These are phyloP conservation scores for Euura lappo DNA, from an alignment of 1,140 invertebrate species.

Conservation along the genomic window DNA sequence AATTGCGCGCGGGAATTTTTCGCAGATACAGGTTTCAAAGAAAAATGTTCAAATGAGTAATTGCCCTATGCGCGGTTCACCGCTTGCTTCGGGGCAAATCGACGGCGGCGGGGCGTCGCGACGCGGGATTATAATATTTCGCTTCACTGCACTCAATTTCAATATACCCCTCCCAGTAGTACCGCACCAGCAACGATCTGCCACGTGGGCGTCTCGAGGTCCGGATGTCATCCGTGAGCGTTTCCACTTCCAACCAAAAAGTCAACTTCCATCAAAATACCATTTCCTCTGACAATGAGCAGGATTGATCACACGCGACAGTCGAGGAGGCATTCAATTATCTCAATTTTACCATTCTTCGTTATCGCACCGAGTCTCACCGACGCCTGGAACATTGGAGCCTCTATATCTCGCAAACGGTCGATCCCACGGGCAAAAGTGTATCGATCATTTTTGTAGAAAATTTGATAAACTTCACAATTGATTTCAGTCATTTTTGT, in stretches of 20 bases:
- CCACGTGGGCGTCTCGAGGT: background rate
- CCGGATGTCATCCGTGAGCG: background rate
- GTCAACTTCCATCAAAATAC: too few relatives aligned
- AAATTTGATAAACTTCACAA: too few relatives aligned
- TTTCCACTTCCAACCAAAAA: constrained; percentile 14
- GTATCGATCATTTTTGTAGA: too few relatives aligned
- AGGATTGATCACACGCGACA: too few relatives aligned
- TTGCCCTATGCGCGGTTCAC: background rate
- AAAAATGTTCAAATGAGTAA: background rate
- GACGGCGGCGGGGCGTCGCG: background rate
- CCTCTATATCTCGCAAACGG: too few relatives aligned
- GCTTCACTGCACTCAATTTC: constrained; percentile 54
- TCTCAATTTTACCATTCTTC: too few relatives aligned
- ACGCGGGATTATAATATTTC: constrained; percentile 55
- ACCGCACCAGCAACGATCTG: background rate
- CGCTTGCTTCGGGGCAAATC: background rate
- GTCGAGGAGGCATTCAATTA: too few relatives aligned
- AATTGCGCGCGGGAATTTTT: background rate
- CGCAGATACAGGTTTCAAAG: background rate
- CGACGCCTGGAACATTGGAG: too few relatives aligned
- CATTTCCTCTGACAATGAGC: too few relatives aligned
- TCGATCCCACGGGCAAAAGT: too few relatives aligned
- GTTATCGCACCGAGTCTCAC: too few relatives aligned
- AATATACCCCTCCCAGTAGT: constrained; percentile 42
- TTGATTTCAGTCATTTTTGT: too few relatives aligned